phyloP scores from a whole-genome alignment of 2,797 vertebrate genomes.

The Siniperca scherzeri region DNA sequence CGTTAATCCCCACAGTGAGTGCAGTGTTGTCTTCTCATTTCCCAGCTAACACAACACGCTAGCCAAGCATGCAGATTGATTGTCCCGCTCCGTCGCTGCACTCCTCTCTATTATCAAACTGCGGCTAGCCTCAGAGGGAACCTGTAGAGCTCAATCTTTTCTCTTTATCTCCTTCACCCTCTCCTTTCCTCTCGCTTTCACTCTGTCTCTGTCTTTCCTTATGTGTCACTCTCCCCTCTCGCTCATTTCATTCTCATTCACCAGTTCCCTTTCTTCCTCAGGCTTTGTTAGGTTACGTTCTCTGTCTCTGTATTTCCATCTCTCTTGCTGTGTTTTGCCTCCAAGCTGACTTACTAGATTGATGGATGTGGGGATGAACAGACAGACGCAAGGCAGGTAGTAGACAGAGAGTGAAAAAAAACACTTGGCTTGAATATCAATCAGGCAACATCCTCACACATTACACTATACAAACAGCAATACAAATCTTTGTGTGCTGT shows the following conservation, averaged over 20 bases:
- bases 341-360: slow-evolving; percentile 59
- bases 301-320: slow-evolving; percentile 29
- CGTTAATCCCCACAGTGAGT: slow-evolving; percentile 46
- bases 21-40: slow-evolving; percentile 48
- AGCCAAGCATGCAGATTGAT: slow-evolving; percentile 66
- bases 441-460: slow-evolving; percentile 39
- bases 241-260: slow-evolving; percentile 19
- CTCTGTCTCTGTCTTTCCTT: slow-evolving; percentile 28
- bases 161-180: slow-evolving; percentile 37
- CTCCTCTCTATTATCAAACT: slow-evolving; percentile 50
- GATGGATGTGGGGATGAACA: slow-evolving; percentile 69
- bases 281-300: slow-evolving; percentile 31
- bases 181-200: slow-evolving; percentile 20
- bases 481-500: not conserved
- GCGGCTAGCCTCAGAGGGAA: slow-evolving; percentile 39
- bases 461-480: slow-evolving; percentile 10
- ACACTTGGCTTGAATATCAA: slow-evolving; percentile 71
- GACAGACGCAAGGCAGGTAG: slow-evolving; percentile 60
- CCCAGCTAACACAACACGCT: slow-evolving; percentile 53
- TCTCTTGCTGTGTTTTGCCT: slow-evolving; percentile 52
- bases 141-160: slow-evolving; percentile 45
- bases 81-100: slow-evolving; percentile 37
- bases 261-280: not conserved
- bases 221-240: slow-evolving; percentile 9
- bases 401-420: slow-evolving; percentile 50